Evolutionary conservation across 2,113 vertebrate genomes (phyloP), one percentile per base, ranked within the genome.

Genomic region (Nesogale talazaci): DNA sequence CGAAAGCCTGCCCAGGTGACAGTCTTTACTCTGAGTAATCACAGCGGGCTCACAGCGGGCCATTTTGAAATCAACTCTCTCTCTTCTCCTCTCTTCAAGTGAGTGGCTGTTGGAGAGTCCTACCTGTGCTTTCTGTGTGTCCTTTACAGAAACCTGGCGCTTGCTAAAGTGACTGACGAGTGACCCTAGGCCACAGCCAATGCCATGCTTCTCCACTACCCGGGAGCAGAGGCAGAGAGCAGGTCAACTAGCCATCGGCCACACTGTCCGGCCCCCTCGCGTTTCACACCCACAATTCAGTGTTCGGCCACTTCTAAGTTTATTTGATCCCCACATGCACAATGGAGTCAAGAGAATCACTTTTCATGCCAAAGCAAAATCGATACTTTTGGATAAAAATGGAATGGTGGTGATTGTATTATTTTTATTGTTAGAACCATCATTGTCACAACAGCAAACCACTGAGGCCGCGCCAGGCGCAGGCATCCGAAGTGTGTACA

Each of bases 391-490:
- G 57, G 91, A 52, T 92, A 81, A 91, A 91, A 91, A 88, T 40
- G 93, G 80, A 83, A 88, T 83, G 94, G 61, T 61, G 83, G 59
- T 59, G 67, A 83, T 57, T 93, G 84, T 31, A 87, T 91, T 70
- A 25, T 40, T 94, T 94, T 95, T 95, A 96, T 94, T 96, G 74
- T 95, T 19, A 92, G 77, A 80, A 89, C 94, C 94, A 56, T 57
- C 34, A 34, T 16, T 59, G 82, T 96, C 94, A 94, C 94, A 84
- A 85, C 1, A 94, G 91, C 12, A 15, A 89, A 76, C 92, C 91
- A 23, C 74, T 12, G 78, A 81, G 67, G 78, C 91, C 89, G 83
- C 27, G 56, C 87, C 22, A 89, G 93, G 91, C 2, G 79, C 74
- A 70, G 86, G 94, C 79, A 52, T 81, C 94, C 69, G 19, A 42